Evolutionary conservation across 2,113 vertebrate species (phyloP).

Genomic region (Muntiacus reevesi): DNA sequence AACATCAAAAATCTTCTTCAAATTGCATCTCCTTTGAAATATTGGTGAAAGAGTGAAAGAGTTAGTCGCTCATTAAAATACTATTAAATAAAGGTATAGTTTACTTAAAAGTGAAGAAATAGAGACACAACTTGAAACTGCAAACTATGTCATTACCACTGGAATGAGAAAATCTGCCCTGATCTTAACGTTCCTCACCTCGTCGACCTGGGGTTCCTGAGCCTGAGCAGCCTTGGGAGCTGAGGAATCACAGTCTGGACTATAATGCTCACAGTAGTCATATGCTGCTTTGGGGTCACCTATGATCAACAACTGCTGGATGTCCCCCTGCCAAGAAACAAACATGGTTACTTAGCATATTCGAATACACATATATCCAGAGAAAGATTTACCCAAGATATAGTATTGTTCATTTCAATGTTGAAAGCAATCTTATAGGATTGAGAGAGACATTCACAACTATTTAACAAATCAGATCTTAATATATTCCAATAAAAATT

Average conservation of each 20-base stretch:
- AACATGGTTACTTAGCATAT: background rate
- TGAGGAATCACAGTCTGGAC: slow-evolving; percentile 94
- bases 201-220: slow-evolving; percentile 89
- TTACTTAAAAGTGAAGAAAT: background rate
- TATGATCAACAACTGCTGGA: slow-evolving; percentile 95
- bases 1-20: background rate
- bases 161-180: background rate
- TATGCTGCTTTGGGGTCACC: slow-evolving; percentile 93
- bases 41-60: background rate
- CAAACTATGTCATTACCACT: accelerated
- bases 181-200: slow-evolving; percentile 74
- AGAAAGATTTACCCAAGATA: background rate
- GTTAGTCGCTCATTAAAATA: background rate
- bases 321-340: slow-evolving; percentile 90
- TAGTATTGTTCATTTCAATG: background rate
- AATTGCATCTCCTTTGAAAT: background rate
- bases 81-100: background rate
- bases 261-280: slow-evolving; percentile 98
- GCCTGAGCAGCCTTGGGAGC: slow-evolving; percentile 88
- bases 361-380: accelerated
- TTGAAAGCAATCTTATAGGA: background rate
- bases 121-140: background rate
- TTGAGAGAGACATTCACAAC: background rate
- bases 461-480: background rate
- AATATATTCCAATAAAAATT: background rate